Evolutionary conservation across 2,797 vertebrate genomes (phyloP), one percentile per base, ranked within the genome.

Genomic region (Nasua narica): DNA sequence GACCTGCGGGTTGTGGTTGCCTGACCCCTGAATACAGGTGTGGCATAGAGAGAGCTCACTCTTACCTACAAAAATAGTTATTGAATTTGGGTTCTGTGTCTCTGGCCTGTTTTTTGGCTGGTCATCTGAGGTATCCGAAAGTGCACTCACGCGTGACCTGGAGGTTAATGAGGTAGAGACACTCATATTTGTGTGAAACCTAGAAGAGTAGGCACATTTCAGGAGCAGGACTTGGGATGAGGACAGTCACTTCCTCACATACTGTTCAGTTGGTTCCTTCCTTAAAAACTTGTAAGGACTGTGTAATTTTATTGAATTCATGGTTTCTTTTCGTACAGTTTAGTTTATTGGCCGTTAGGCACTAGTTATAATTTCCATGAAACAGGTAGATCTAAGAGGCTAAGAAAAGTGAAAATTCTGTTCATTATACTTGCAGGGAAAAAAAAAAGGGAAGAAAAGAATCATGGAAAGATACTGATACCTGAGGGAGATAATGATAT

Each of bases 401-500:
- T 67, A 85, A 21, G 15, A 54, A 40, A 95, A 97, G 50, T 60
- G 65, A 84, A 23, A 11, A 60, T 87, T 93, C 58, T 21, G 19
- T 90, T 94, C 25, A 50, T 74, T 91, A 50, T 76, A 54, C 29
- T 87, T 84, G 13, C 7, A 92, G 46, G 74, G 69, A 5, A 15
- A 65, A 85, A 62, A 85, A 76, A 69, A 13, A 56, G 52, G 27
- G 14, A 1, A 35, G 29, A 54, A 46, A 79, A 10, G 9, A 43
- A 9, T 69, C 78, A 40, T 14, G 9, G 56, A 52, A 78, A 78
- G 43, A 94, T 48, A 29, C 32, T 85, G 50, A 35, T 84, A 88
- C 83, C 92, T 95, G 79, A 79, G 70, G 46, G 76, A 87, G 65
- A 69, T 95, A 96, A 92, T 94, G 58, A 91, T 77, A 94, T 16